Evolutionary conservation across 2,113 vertebrate species (phyloP), one percentile per base, ranked within the genome.

Genomic region (Phyllostomus discolor): DNA sequence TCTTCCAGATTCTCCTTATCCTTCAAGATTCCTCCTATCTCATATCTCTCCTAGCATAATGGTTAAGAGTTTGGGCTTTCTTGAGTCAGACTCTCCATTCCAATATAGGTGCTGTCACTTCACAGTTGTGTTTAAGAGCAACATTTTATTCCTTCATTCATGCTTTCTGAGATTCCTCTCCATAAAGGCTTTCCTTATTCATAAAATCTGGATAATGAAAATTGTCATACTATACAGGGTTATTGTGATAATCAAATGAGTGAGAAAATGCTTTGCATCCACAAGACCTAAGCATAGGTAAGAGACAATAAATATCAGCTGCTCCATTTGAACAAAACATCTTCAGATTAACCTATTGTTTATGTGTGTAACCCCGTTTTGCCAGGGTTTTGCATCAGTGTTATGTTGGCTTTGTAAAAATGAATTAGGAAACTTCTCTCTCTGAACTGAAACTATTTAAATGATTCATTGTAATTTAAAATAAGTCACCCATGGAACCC

Each of bases 361-460:
- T 24, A n/a, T 16, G 38, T 64, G 24, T 46, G 8, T 10, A 9
- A n/a, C 31, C 14, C 28, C 46, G 38, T 38, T 89, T 35, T 33
- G 10, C 43, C 66, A 94, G 24, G 5, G 75, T 95, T 69, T 59
- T 41, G 11, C 31, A 91, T 75, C 35, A 81, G 11, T 54, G 31
- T 70, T 80, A 48, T 4, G 5, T 1, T 88, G 48, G 33, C 33
- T 80, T 95, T 75, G 9, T 84, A 70, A 93, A 88, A 91, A 69
- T 62, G 87, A 91, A n/a, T 50, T 87, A 46, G 35, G 70, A 69
- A 83, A 90, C 62, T 64, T 90, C 7, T 28, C 66, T 95, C 59
- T 81, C 69, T 91, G 15, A 84, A 92, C 7, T n/a, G 28, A 92
- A 79, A 83, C 43, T 76, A 8, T 64, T 96, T 76, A 85, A 94